These are phyloP conservation scores for Protodeltote pygarga DNA, from an alignment of 2,888 invertebrate species.

Conservation along the genomic window DNA sequence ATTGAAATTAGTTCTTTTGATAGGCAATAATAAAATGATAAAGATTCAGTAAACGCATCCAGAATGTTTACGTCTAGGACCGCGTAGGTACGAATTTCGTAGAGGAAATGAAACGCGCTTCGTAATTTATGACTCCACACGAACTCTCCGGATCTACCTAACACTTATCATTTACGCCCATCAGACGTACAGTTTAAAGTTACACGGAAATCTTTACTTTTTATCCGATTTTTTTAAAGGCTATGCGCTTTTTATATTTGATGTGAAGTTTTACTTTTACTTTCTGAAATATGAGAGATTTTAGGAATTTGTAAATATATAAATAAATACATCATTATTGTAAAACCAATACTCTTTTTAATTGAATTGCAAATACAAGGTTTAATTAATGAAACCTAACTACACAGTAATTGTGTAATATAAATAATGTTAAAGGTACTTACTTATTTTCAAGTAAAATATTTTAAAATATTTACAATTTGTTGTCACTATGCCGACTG, in stretches of 20 bases:
- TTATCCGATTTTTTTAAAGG: conserved; percentile 13
- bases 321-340: too few relatives aligned
- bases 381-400: too few relatives aligned
- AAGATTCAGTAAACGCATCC: conserved; percentile 32
- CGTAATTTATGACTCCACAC: conserved; percentile 76
- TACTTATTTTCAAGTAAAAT: too few relatives aligned
- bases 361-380: too few relatives aligned
- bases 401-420: too few relatives aligned
- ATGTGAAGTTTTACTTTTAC: conserved; percentile 7
- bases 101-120: conserved; percentile 83
- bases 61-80: conserved; percentile 43
- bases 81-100: conserved; percentile 74
- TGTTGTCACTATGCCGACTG: too few relatives aligned
- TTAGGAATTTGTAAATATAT: too few relatives aligned
- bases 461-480: too few relatives aligned
- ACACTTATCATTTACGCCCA: conserved; percentile 82
- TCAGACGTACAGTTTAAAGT: conserved; percentile 58
- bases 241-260: background rate
- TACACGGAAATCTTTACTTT: conserved; percentile 41
- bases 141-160: conserved; percentile 69
- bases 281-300: background rate
- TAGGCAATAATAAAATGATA: background rate
- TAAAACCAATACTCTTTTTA: too few relatives aligned
- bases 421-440: too few relatives aligned
- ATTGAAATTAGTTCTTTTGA: too few relatives aligned